phyloP scores from a whole-genome alignment of 2,888 invertebrate genomes.

The Tinea semifulvella region DNA sequence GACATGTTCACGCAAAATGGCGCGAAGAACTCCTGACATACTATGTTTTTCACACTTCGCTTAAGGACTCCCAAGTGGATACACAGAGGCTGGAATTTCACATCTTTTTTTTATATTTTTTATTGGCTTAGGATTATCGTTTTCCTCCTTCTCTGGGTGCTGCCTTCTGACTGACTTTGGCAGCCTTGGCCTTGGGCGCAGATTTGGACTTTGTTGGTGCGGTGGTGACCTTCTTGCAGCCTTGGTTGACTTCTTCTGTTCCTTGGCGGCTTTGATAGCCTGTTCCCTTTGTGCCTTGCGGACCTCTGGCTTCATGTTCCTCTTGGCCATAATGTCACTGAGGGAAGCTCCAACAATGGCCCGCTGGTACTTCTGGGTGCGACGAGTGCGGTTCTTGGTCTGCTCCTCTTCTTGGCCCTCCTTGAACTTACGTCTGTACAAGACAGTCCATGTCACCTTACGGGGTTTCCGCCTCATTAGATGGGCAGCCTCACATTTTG shows the following conservation, averaged over 20 bases:
- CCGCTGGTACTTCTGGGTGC: constrained; percentile 95
- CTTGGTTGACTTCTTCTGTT: constrained; percentile 91
- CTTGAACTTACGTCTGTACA: constrained; percentile 99
- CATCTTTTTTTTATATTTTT: constrained; percentile 4
- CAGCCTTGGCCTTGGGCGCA: constrained; percentile 85
- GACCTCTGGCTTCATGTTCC: constrained; percentile 99
- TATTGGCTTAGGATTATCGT: constrained; percentile 75
- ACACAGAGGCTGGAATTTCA: too few species aligned
- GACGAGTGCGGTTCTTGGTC: constrained; percentile 92
- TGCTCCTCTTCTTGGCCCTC: constrained; percentile 98
- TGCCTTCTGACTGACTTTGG: constrained; percentile 87
- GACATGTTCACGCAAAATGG: too few species aligned
- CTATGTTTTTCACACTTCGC: too few species aligned
- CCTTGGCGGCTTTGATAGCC: constrained; percentile 97
- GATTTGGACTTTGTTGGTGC: constrained; percentile 79
- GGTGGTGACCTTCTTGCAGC: constrained; percentile 80
- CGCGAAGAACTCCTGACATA: too few species aligned
- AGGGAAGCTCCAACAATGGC: constrained; percentile 98
- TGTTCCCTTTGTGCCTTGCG: constrained; percentile 98
- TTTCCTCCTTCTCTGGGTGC: constrained; percentile 98
- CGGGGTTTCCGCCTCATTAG: constrained; percentile 98
- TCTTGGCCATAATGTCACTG: constrained; percentile 97
- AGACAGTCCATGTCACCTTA: constrained; percentile 99
- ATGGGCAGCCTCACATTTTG: constrained; percentile 96
- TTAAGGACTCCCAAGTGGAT: too few species aligned